These are phyloP conservation scores for Myiotriccus ornatus DNA, from an alignment of 2,797 vertebrate species.

Conservation along the genomic window DNA sequence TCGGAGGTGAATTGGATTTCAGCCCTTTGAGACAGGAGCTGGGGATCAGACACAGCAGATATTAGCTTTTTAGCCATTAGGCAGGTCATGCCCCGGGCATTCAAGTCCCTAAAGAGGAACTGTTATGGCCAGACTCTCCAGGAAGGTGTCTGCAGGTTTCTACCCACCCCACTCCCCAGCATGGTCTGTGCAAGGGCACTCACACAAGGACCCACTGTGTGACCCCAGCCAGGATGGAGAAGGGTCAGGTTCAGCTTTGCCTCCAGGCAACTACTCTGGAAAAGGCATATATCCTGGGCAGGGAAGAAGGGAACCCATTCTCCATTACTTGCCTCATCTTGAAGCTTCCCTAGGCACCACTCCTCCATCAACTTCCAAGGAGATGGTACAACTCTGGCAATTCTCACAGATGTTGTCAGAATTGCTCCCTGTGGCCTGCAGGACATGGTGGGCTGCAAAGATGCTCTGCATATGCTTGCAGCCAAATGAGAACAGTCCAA, in stretches of 20 bases:
- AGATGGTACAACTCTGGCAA: background rate
- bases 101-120: background rate
- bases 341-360: background rate
- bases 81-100: background rate
- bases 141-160: background rate
- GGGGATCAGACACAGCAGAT: background rate
- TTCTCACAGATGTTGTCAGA: accelerated
- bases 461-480: background rate
- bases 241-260: background rate
- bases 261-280: background rate
- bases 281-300: background rate
- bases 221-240: background rate
- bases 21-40: background rate
- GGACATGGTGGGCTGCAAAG: background rate
- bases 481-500: background rate
- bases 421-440: background rate
- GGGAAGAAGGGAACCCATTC: background rate
- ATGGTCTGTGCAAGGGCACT: accelerated
- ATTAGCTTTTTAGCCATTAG: background rate
- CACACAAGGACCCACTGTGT: no score
- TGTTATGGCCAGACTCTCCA: background rate
- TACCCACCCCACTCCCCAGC: background rate
- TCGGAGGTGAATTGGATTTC: constrained; percentile 17
- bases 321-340: background rate
- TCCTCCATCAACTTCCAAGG: background rate